Conservation (phyloP, 2,797 vertebrate genomes). For the Characodon lateralis region DNA sequence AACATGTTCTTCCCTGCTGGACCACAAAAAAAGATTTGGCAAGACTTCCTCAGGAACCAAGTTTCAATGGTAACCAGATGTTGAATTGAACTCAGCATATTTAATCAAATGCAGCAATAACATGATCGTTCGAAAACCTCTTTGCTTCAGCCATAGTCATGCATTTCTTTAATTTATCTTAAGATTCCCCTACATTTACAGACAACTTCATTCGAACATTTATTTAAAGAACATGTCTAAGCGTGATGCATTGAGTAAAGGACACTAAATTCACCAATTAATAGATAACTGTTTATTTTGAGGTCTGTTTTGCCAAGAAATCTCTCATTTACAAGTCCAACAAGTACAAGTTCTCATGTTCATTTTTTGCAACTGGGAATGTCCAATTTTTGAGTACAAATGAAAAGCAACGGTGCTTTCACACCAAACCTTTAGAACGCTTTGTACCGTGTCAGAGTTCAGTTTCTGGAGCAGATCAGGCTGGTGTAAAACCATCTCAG, state of each 20-base stretch:
- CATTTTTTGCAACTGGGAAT: too few species aligned
- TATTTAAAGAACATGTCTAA: not conserved
- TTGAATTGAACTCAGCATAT: not conserved
- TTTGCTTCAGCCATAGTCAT: not conserved
- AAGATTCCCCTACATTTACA: not conserved
- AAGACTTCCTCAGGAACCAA: not conserved
- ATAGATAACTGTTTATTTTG: not conserved
- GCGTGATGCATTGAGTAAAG: not conserved
- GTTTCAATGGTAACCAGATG: conserved; percentile 38
- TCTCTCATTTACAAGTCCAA: too few species aligned
- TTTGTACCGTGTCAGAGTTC: too few species aligned
- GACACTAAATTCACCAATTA: not conserved
- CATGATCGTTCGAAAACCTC: not conserved
- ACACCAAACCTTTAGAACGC: too few species aligned
- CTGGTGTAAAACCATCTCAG: too few species aligned
- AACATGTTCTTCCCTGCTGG: not conserved
- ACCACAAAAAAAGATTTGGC: conserved; percentile 14
- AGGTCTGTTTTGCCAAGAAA: too few species aligned
- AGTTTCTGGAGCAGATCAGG: too few species aligned
- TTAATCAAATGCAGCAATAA: not conserved
- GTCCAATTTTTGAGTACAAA: too few species aligned
- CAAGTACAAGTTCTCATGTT: too few species aligned
- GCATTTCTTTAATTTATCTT: not conserved
- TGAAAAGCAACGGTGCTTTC: too few species aligned
- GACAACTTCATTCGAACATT: not conserved